phyloP scores from a whole-genome alignment of 2,113 vertebrate species.

The Gorsachius goisagi region DNA sequence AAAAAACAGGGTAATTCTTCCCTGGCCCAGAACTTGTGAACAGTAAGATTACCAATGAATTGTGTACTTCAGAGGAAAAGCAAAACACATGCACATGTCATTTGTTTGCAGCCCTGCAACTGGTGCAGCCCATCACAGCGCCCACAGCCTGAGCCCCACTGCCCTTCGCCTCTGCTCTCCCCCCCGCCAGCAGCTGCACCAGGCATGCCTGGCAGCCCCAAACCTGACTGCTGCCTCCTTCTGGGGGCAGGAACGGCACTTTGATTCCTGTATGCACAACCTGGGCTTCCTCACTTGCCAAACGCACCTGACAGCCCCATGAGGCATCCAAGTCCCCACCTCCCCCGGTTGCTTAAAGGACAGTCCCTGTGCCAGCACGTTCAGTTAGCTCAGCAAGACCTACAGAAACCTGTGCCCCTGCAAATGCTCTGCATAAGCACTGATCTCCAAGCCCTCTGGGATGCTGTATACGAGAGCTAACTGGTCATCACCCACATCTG shows the following conservation, averaged over 20 bases:
- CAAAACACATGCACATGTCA: fast-evolving
- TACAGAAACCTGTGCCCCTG: neutral
- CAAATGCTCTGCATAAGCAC: neutral
- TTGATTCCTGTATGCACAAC: neutral
- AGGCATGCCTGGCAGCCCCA: neutral
- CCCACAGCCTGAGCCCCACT: neutral
- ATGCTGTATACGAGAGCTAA: neutral
- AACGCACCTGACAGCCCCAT: neutral
- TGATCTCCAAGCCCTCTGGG: neutral
- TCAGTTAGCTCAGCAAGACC: neutral
- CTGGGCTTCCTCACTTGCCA: neutral
- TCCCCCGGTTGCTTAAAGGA: neutral
- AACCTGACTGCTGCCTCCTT: neutral
- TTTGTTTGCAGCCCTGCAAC: neutral
- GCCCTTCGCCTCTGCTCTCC: neutral
- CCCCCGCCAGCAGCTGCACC: neutral
- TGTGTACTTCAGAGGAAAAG: neutral
- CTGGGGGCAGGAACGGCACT: neutral
- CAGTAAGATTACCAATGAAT: neutral
- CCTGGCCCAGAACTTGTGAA: neutral
- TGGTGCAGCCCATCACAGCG: neutral
- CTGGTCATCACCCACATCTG: neutral
- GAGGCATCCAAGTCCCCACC: neutral
- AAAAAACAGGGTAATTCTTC: neutral
- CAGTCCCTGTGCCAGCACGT: neutral